Evolutionary conservation across 2,888 invertebrate species (phyloP), one percentile per base, ranked within the genome.

Genomic region (Tiphia femorata): DNA sequence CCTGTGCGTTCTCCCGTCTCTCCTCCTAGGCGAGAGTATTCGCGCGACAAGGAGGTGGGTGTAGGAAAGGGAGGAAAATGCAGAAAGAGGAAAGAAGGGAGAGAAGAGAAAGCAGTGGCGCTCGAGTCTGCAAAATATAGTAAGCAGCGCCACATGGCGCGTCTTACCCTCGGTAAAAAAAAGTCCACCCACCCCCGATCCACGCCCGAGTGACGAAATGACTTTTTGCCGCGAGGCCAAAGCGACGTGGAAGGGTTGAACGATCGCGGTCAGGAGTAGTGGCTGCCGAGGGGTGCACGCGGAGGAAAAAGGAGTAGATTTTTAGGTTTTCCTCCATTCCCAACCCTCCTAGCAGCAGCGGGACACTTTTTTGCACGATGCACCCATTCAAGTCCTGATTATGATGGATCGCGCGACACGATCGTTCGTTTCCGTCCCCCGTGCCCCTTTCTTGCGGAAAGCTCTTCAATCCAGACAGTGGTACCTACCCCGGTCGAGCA

Each of bases 181-280:
- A n/a, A n/a, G n/a, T 23, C 12, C 41, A 10, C 6, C 7, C 29
- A 29, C 29, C 29, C 7, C 29, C 7, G n/a, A 10, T 7, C 29
- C 12, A 12, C 29, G 49, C 46, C 43, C 47, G 27, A n/a, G 38
- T 51, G 57, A 37, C 33, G 62, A 58, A 59, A 62, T 44, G 57
- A 59, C 62, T 58, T 62, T 62, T 62, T 57, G 52, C 51, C 42
- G 37, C 33, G 19, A 23, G 40, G 35, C 37, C 23, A 40, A 56
- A 67, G 61, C n/a, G n/a, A n/a, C 44, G 56, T 30, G 41, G 54
- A 66, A 62, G 53, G 59, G 66, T 60, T 58, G 59, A 66, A 62
- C 42, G 69, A 66, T 69, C 62, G 62, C 55, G n/a, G n/a, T n/a
- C n/a, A n/a, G n/a, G n/a, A n/a, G n/a, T n/a, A n/a, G n/a, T n/a